These are phyloP conservation scores for Andrena cerasifolii DNA, from an alignment of 1,140 invertebrate genomes.

Conservation along the genomic window DNA sequence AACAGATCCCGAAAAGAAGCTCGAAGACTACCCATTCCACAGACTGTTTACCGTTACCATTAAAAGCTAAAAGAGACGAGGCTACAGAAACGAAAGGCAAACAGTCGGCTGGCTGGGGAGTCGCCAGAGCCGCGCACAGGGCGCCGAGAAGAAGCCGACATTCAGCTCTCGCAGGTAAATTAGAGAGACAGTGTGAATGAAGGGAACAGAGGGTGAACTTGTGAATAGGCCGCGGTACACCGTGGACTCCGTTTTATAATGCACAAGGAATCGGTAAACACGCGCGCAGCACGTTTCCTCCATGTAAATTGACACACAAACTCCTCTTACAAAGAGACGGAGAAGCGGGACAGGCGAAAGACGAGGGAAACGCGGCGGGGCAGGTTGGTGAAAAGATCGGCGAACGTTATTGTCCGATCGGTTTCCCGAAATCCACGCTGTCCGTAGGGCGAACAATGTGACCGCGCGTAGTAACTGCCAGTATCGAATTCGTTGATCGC, in stretches of 20 bases:
- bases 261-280: conserved; percentile 20
- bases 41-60: neutral
- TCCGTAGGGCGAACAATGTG: conserved; percentile 27
- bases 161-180: conserved; percentile 49
- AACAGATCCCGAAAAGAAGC: neutral
- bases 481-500: conserved; percentile 50
- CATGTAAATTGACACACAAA: conserved; percentile 50
- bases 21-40: neutral
- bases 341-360: too few species aligned
- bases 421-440: conserved; percentile 33
- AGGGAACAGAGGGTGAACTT: conserved; percentile 53
- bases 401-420: conserved; percentile 26
- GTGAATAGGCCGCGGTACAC: conserved; percentile 52
- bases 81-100: conserved; percentile 51
- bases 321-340: too few species aligned
- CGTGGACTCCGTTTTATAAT: conserved; percentile 46
- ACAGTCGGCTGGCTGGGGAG: conserved; percentile 51
- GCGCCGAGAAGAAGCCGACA: conserved; percentile 42
- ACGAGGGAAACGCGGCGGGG: neutral
- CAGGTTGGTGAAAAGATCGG: neutral
- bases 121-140: conserved; percentile 6
- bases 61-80: neutral
- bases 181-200: conserved; percentile 64
- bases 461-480: conserved; percentile 34
- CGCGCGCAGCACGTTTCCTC: conserved; percentile 14